A percentile compares a stretch with the other conserved stretches of the same genome.
phyloP scores from a whole-genome alignment of 2,888 invertebrate species.

The Dynastes tityus region DNA sequence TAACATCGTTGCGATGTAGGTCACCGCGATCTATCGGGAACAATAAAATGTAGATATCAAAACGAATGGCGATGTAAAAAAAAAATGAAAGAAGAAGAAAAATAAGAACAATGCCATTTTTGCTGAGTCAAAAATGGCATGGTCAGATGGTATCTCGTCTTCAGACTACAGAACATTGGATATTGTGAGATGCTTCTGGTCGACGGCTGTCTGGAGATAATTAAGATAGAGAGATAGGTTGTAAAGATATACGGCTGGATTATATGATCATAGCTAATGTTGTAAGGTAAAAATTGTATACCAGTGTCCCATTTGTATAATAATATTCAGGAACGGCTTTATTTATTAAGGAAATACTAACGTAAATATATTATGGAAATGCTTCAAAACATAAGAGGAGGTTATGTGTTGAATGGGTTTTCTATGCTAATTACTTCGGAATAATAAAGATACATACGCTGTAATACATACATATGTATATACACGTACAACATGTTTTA shows the following conservation, averaged over 20 bases:
- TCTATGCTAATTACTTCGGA: too few species aligned
- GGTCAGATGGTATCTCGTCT: constrained; percentile 7
- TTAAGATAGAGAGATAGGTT: constrained; percentile 24
- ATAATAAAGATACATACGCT: too few species aligned
- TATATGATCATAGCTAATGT: not conserved
- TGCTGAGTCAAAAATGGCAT: too few species aligned
- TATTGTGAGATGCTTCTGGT: constrained; percentile 9
- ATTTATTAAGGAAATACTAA: not conserved
- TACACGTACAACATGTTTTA: too few species aligned
- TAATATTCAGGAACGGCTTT: not conserved
- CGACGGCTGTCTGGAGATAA: not conserved
- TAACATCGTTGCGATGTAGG: constrained; percentile 18
- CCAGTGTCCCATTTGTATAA: too few species aligned
- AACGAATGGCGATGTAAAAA: constrained; percentile 12
- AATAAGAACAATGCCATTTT: constrained; percentile 5
- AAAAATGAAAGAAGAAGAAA: not conserved
- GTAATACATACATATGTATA: too few species aligned
- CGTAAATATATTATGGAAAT: not conserved
- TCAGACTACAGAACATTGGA: not conserved
- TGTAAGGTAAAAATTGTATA: not conserved
- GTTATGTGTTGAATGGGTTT: not conserved
- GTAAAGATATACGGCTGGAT: constrained; percentile 1
- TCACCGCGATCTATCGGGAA: constrained; percentile 19
- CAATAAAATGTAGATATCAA: constrained; percentile 33
- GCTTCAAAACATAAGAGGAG: not conserved